phyloP scores from a whole-genome alignment of 2,797 vertebrate genomes.

The Pantherophis alleghaniensis region DNA sequence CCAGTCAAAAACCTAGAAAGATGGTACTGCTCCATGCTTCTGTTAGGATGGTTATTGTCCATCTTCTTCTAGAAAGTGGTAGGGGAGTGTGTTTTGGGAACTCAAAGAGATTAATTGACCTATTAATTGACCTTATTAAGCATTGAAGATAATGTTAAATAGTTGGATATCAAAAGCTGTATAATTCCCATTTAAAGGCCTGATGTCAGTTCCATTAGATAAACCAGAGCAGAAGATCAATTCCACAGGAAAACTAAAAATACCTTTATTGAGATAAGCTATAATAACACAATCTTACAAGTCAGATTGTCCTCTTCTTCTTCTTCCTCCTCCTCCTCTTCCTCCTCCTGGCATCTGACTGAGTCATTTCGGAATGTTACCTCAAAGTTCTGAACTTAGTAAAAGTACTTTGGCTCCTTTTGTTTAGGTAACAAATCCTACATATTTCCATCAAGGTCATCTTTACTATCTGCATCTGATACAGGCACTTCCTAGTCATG shows the following conservation, averaged over 20 bases:
- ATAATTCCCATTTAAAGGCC: neutral
- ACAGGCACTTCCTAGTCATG: neutral
- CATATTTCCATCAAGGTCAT: neutral
- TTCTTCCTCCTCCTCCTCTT: neutral
- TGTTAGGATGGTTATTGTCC: neutral
- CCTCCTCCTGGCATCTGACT: neutral
- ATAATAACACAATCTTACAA: neutral
- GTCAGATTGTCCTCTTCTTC: neutral
- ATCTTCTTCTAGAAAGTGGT: neutral
- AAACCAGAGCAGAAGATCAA: neutral
- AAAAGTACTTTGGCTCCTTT: neutral
- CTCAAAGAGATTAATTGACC: neutral
- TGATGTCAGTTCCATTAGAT: neutral
- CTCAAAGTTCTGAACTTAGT: neutral
- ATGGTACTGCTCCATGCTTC: neutral
- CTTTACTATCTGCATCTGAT: neutral
- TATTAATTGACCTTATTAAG: neutral
- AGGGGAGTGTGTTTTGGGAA: neutral
- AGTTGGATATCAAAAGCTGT: neutral
- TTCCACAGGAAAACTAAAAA: neutral
- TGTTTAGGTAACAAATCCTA: neutral
- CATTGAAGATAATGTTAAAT: neutral
- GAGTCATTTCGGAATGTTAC: neutral
- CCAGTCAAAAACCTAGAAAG: neutral
- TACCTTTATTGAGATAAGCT: neutral